Percentiles rank a stretch among this genome's conserved stretches.
These are phyloP conservation scores for Hypothenemus hampei DNA, from an alignment of 1,140 invertebrate genomes.

Conservation along the genomic window DNA sequence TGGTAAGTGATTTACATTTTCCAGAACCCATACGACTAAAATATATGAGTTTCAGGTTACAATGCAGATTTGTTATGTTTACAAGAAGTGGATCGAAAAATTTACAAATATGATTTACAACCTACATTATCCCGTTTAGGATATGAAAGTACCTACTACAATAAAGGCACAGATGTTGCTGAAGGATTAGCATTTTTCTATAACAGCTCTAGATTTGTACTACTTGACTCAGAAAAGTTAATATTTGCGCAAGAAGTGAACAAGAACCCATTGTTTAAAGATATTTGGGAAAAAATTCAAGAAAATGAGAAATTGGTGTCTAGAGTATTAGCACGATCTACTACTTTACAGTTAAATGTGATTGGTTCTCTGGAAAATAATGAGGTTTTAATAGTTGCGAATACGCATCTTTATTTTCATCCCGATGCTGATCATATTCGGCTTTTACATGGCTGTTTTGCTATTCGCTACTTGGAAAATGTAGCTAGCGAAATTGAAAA, in stretches of 20 bases:
- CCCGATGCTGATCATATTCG: conserved; percentile 86
- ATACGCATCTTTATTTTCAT: conserved; percentile 92
- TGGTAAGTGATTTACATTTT: conserved; percentile 49
- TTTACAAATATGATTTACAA: conserved; percentile 68
- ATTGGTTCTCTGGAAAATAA: conserved; percentile 59
- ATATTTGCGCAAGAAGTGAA: conserved; percentile 52
- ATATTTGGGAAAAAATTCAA: conserved; percentile 60
- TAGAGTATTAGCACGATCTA: conserved; percentile 59
- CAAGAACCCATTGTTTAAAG: conserved; percentile 51
- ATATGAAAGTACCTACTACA: conserved; percentile 58
- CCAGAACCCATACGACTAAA: not conserved
- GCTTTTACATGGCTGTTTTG: conserved; percentile 68
- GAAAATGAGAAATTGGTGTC: conserved; percentile 56
- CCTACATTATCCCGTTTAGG: conserved; percentile 55
- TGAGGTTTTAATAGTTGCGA: conserved; percentile 69
- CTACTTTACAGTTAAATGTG: conserved; percentile 57
- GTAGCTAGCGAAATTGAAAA: conserved; percentile 46
- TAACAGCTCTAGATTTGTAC: conserved; percentile 56
- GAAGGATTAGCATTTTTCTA: conserved; percentile 83
- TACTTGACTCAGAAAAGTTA: conserved; percentile 36
- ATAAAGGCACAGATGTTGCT: conserved; percentile 66
- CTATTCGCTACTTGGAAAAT: conserved; percentile 56
- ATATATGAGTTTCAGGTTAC: conserved; percentile 57
- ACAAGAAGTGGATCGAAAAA: conserved; percentile 85
- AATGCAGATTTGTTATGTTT: conserved; percentile 86